These are phyloP conservation scores for Trachythela sp. DNA, from an alignment of 64 coral and sea anemone genomes.

Conservation along the genomic window DNA sequence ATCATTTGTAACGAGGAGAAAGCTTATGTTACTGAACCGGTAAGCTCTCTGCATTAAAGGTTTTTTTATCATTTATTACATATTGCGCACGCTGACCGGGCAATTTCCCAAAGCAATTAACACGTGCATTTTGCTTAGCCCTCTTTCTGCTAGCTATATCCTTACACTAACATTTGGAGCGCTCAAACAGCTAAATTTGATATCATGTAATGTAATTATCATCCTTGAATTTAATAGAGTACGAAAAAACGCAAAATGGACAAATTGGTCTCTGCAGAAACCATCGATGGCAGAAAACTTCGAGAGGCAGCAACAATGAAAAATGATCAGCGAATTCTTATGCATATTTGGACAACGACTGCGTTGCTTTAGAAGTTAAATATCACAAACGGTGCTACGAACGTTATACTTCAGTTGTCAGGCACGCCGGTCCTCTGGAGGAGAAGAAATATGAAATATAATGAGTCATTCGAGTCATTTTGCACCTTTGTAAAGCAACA, in stretches of 20 bases:
- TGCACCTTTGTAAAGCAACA: not conserved
- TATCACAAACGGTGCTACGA: not conserved
- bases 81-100: not conserved
- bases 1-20: not conserved
- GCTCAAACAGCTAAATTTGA: no score
- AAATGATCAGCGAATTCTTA: not conserved
- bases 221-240: not conserved
- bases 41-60: not conserved
- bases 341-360: constrained; percentile 6
- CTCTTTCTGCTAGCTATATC: no score
- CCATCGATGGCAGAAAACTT: not conserved
- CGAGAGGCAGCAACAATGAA: not conserved
- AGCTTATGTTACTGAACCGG: not conserved
- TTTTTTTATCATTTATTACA: no score
- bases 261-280: not conserved
- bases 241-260: not conserved
- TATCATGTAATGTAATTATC: not conserved
- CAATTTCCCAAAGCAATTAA: not conserved
- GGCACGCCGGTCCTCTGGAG: not conserved
- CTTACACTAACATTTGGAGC: no score
- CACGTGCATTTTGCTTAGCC: no score
- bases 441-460: constrained; percentile 10
- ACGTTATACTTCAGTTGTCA: not conserved
- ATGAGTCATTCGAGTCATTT: not conserved
- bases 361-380: constrained; percentile 5